Base-by-base conservation (phyloP, 2,113 vertebrate genomes). In the Garra rufa region DNA sequence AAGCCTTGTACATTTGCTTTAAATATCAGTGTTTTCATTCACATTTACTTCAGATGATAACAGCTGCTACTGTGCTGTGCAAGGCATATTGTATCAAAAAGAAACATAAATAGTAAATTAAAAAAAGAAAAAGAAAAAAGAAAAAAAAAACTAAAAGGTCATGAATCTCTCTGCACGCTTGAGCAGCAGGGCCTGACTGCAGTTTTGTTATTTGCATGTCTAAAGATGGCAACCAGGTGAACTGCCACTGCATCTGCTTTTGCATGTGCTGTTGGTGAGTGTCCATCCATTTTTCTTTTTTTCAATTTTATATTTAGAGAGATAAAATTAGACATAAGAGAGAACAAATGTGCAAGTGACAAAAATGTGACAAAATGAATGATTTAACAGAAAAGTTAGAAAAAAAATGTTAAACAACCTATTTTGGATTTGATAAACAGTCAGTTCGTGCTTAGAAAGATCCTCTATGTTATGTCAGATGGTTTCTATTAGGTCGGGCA, bases 181-280 rank as follows among this genome's bases (percentile, higher is more conserved):
- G 46, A 69, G 30, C 43, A 57, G n/a, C 38, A 76, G 59, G 13
- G 48, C 26, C 14, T 48, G 61, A 46, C 44, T 50, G 8, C 70
- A 84, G 59, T 61, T 75, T 76, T 74, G 21, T 43, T 55, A 76
- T 87, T 81, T 87, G 61, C 79, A 87, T 87, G 21, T 76, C 63
- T 81, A 70, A 84, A 83, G 43, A 76, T 84, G 65, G 10, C 57
- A 80, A 46, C 9, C 55, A 17, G 59, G n/a, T 38, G 9, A 59
- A n/a, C 44, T 3, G 13, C 59, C 59, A n/a, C 59, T 28, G n/a
- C 44, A 50, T 9, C 26, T 75, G 10, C 44, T 50, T 50, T 50
- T 28, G n/a, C 26, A 50, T 75, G 13, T 75, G 46, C 44, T 73
- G 13, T 15, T 50, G 24, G 44, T 75, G 4, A 26, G 44, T 75